Conservation (phyloP, 2,113 vertebrate genomes). For the Natator depressus region DNA sequence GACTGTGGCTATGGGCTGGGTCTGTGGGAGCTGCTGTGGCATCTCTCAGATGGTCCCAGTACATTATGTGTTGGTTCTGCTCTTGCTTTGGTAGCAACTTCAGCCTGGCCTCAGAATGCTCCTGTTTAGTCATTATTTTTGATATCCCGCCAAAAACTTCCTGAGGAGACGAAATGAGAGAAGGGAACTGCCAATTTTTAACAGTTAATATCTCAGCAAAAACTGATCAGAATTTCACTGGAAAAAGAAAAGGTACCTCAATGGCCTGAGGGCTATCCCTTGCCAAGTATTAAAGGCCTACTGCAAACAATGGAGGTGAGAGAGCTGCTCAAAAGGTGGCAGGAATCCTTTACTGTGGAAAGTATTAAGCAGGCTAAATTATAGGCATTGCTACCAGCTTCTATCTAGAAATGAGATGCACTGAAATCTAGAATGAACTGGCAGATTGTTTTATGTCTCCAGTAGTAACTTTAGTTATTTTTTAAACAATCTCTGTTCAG, state of each 20-base stretch:
- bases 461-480: not conserved
- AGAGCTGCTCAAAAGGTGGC: not conserved
- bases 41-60: not conserved
- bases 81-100: not conserved
- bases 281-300: not conserved
- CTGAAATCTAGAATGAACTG: not conserved
- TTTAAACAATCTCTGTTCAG: conserved; percentile 41
- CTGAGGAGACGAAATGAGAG: not conserved
- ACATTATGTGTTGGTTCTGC: not conserved
- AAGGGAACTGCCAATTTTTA: not conserved
- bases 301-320: not conserved
- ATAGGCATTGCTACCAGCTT: not conserved
- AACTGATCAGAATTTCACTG: not conserved
- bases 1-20: not conserved
- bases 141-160: not conserved
- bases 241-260: not conserved
- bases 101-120: not conserved
- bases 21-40: not conserved
- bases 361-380: not conserved
- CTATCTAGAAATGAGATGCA: not conserved
- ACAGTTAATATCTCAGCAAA: not conserved
- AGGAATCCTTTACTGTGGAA: not conserved
- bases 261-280: rapidly evolving
- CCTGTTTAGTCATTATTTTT: not conserved
- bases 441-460: not conserved